phyloP scores from a whole-genome alignment of 2,797 vertebrate genomes.

The Acropternis orthonyx region DNA sequence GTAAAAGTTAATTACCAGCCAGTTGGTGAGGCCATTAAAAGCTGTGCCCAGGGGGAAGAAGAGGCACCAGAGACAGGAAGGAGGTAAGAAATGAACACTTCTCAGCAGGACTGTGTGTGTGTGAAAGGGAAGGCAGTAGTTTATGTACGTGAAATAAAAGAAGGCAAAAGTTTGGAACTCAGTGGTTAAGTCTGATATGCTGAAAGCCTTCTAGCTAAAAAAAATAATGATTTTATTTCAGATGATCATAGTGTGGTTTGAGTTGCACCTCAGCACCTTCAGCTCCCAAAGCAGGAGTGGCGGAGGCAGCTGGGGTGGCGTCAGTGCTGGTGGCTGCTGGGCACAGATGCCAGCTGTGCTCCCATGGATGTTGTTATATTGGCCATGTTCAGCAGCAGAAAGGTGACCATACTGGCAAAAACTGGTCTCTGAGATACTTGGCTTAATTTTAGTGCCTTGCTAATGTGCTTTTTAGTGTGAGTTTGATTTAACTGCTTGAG shows the following conservation, averaged over 20 bases:
- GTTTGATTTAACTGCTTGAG: not conserved
- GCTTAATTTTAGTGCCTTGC: not conserved
- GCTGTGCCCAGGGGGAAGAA: not conserved
- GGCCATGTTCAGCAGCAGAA: fast-evolving
- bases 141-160: not conserved
- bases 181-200: not conserved
- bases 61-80: not conserved
- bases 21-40: conserved; percentile 1
- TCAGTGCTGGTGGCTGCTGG: too few relatives aligned
- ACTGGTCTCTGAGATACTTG: not conserved
- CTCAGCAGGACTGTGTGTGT: not conserved
- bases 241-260: not conserved
- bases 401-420: not conserved
- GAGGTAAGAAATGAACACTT: not conserved
- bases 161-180: not conserved
- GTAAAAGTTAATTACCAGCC: conserved; percentile 37
- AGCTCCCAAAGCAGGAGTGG: not conserved
- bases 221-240: not conserved
- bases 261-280: not conserved
- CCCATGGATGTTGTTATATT: fast-evolving
- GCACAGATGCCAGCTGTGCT: not conserved
- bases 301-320: not conserved
- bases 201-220: not conserved
- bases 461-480: not conserved
- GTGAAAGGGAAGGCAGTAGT: not conserved